phyloP scores from a whole-genome alignment of 1,140 invertebrate genomes.

The Leptestheria dahalacensis region DNA sequence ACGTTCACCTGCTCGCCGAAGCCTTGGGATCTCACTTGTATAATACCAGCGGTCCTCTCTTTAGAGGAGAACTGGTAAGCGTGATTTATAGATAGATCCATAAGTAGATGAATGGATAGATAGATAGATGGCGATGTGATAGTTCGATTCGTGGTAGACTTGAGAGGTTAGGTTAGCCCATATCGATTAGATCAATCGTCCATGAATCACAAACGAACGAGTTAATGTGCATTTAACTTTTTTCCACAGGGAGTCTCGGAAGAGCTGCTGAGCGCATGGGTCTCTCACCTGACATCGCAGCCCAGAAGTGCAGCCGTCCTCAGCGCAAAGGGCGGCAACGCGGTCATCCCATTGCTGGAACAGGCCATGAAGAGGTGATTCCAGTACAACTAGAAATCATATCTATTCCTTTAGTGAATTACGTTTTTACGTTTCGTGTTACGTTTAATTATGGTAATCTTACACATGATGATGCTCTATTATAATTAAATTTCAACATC shows the following conservation, averaged over 20 bases:
- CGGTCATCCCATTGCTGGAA: conserved; percentile 45
- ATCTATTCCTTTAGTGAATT: too few species aligned
- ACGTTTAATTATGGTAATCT: conserved; percentile 22
- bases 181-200: too few species aligned
- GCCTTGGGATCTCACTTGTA: conserved; percentile 71
- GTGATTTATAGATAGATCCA: too few species aligned
- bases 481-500: background rate
- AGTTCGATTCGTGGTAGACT: too few species aligned
- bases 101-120: too few species aligned
- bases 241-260: conserved; percentile 50
- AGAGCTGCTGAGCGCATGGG: conserved; percentile 51
- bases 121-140: conserved; percentile 7
- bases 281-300: conserved; percentile 52
- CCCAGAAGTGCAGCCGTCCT: conserved; percentile 52
- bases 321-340: conserved; percentile 46
- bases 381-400: background rate
- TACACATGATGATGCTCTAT: background rate
- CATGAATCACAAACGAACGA: too few species aligned
- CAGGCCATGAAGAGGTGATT: conserved; percentile 41
- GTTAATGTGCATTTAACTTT: conserved; percentile 2
- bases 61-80: conserved; percentile 52
- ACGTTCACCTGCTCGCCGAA: conserved; percentile 64
- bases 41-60: conserved; percentile 48
- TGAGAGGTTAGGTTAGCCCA: too few species aligned
- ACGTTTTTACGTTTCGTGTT: too few species aligned